phyloP scores from a whole-genome alignment of 30 jellyfish, hydroid and myxozoan species.

The Calvadosia cruxmelitensis region DNA sequence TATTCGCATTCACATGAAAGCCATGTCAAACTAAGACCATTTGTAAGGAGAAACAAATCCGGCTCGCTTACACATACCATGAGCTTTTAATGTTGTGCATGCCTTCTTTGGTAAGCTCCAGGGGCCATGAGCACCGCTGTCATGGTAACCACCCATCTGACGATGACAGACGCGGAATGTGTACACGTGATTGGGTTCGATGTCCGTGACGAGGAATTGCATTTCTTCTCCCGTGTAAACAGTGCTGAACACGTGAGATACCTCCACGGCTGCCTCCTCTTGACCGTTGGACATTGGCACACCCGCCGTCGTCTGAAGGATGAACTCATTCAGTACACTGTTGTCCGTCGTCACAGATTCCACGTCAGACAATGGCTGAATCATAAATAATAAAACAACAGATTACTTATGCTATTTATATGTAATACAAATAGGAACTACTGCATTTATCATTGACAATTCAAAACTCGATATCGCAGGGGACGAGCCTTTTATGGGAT shows the following conservation, averaged over 20 bases:
- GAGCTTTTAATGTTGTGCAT: conserved; percentile 82
- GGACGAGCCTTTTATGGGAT: too few species aligned
- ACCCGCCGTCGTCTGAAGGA: conserved; percentile 42
- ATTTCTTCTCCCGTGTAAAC: conserved; percentile 84
- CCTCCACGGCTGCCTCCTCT: conserved; percentile 24
- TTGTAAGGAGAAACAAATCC: too few species aligned
- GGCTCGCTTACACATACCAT: conserved; percentile 75
- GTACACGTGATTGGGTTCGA: conserved; percentile 56
- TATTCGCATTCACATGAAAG: too few species aligned
- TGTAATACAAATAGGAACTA: too few species aligned
- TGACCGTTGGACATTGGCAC: conserved; percentile 9
- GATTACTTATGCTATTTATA: too few species aligned
- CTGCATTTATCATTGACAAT: too few species aligned
- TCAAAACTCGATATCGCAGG: too few species aligned
- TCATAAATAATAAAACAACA: background rate
- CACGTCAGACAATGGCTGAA: conserved; percentile 59
- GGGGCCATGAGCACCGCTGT: conserved; percentile 64
- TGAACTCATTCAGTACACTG: conserved; percentile 48
- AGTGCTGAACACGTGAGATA: conserved; percentile 41
- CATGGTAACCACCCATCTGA: conserved; percentile 8
- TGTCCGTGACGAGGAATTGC: conserved; percentile 61
- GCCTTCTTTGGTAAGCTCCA: conserved; percentile 91
- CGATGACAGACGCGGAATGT: conserved; percentile 82
- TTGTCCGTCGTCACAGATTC: conserved; percentile 87
- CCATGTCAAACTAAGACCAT: too few species aligned